Percentiles rank a stretch among this genome's conserved stretches.
phyloP scores from a whole-genome alignment of 2,113 vertebrate species.

The Callocephalon fimbriatum region DNA sequence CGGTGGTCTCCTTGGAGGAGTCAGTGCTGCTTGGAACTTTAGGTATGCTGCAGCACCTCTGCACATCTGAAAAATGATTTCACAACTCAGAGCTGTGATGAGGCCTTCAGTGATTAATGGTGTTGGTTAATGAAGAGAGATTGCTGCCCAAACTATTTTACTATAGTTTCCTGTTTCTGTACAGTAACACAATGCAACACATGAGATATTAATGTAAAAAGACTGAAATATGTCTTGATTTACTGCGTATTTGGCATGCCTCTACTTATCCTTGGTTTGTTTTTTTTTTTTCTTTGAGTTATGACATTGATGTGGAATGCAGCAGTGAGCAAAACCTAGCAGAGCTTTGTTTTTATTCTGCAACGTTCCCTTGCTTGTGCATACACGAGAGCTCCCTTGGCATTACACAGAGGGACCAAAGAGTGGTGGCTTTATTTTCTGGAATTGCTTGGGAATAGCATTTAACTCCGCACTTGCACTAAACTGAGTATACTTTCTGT shows the following conservation, averaged over 20 bases:
- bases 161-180: neutral
- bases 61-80: neutral
- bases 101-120: neutral
- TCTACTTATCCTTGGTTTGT: neutral
- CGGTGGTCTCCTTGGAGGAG: accelerated
- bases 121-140: neutral
- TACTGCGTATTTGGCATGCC: neutral
- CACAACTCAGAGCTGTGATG: neutral
- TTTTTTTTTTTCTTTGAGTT: neutral
- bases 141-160: neutral
- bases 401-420: neutral
- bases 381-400: neutral
- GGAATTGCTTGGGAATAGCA: neutral
- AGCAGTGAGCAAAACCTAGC: neutral
- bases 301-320: neutral
- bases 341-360: neutral
- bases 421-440: neutral
- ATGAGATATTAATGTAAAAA: neutral
- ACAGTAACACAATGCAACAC: neutral
- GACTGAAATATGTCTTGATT: neutral
- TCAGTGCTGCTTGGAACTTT: accelerated
- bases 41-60: neutral
- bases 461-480: neutral
- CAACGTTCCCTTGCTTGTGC: neutral
- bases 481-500: neutral